Conservation (phyloP, 2,888 invertebrate genomes). For the Leucophora obtusa region DNA sequence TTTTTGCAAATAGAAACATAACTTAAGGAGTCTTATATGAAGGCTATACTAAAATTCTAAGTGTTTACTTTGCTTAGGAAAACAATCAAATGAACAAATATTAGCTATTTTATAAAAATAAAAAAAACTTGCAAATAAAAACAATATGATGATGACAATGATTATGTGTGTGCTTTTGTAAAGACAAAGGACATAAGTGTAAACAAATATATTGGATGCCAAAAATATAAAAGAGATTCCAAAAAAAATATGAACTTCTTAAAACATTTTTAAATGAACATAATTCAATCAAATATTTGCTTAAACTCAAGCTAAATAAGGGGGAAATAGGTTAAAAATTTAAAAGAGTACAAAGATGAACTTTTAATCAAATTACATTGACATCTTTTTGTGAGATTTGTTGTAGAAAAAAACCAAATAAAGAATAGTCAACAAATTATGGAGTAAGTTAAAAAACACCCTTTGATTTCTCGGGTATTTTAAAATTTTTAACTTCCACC, state of each 20-base stretch:
- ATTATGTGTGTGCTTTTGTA: constrained; percentile 65
- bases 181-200: constrained; percentile 68
- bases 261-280: constrained; percentile 52
- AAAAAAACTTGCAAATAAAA: constrained; percentile 48
- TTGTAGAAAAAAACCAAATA: not conserved
- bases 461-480: not conserved
- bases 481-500: constrained; percentile 25
- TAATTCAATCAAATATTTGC: constrained; percentile 46
- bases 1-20: constrained; percentile 32
- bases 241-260: constrained; percentile 34
- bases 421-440: constrained; percentile 18
- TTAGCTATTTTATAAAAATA: constrained; percentile 62
- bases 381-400: constrained; percentile 6
- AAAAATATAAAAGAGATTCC: constrained; percentile 63
- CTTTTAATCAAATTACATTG: constrained; percentile 59
- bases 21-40: constrained; percentile 3
- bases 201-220: constrained; percentile 38
- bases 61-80: constrained; percentile 53
- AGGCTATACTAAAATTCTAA: constrained; percentile 36
- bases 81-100: constrained; percentile 58
- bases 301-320: constrained; percentile 9
- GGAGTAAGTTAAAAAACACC: not conserved
- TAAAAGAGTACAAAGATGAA: constrained; percentile 22
- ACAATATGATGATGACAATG: constrained; percentile 67
- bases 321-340: constrained; percentile 57